Evolutionary conservation across 2,797 vertebrate genomes (phyloP), one percentile per base, ranked within the genome.

Genomic region (Myotis pilosus): DNA sequence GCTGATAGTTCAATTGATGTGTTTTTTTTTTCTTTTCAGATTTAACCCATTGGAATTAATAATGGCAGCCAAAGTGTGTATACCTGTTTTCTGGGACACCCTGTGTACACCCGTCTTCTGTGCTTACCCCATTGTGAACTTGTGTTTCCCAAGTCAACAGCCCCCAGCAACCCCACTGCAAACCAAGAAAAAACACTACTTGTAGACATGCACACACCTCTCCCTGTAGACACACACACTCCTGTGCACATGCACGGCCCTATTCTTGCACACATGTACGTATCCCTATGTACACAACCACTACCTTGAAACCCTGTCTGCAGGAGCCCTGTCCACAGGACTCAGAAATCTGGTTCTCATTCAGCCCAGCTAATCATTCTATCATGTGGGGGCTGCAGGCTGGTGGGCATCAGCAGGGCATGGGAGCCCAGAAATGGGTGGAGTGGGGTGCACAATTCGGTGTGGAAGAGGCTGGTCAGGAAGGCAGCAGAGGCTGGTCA

Each of bases 341-440:
- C 96, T 97, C 91, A 94, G 96, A 97, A 96, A 87, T 96, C 89
- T 96, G 96, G 97, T 97, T 97, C 95, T 96, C 94, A 83, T 96
- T 91, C 96, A 96, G 88, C 90, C 92, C 85, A 79, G 91, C 92
- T 97, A 96, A 97, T 97, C 94, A 89, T 87, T 96, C 95, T 97
- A 81, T 97, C 76, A 20, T 8, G 23, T 6, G 6, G 51, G 64
- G 69, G 4, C 60, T 76, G 66, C 60, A 53, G 81, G 41, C 28
- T 0, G 47, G 68, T 84, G 76, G 60, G 78, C 57, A 84, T 81
- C 33, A 20, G 51, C 1, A 8, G 91, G 79, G 28, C 75, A 71
- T 60, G 71, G 38, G 75, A 91, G 78, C 84, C 95, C 87, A 71
- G 83, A 96, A 71, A 68, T 75, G 92, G 89, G 16, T 51, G 83